Evolutionary conservation across 2,797 vertebrate genomes (phyloP).

Genomic region (Phaenicophaeus curvirostris): DNA sequence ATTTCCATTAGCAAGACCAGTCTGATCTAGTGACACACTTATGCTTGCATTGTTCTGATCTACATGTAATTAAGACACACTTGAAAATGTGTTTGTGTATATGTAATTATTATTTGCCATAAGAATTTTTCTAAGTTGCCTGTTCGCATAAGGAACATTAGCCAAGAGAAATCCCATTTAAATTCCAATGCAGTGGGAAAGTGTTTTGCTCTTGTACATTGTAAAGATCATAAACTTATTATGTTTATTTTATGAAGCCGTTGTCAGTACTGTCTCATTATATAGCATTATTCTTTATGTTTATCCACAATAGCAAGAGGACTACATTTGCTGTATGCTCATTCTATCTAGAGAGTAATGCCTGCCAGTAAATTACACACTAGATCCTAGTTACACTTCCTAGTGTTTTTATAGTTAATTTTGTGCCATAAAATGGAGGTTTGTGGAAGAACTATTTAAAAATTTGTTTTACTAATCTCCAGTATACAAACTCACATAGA

Average conservation of each 20-base stretch:
- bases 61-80: neutral
- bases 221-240: neutral
- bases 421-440: neutral
- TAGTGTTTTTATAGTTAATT: neutral
- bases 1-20: neutral
- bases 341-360: neutral
- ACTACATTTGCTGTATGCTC: neutral
- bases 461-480: neutral
- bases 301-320: neutral
- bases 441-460: neutral
- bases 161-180: neutral
- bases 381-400: neutral
- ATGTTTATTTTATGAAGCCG: neutral
- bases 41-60: neutral
- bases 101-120: neutral
- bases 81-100: neutral
- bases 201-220: neutral
- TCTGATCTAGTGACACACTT: neutral
- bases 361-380: neutral
- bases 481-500: neutral
- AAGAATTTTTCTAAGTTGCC: neutral
- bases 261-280: neutral
- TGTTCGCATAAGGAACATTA: neutral
- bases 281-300: neutral
- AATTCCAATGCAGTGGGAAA: neutral